These are phyloP conservation scores for Apodemia duryi DNA, from an alignment of 2,888 invertebrate genomes.

Conservation along the genomic window DNA sequence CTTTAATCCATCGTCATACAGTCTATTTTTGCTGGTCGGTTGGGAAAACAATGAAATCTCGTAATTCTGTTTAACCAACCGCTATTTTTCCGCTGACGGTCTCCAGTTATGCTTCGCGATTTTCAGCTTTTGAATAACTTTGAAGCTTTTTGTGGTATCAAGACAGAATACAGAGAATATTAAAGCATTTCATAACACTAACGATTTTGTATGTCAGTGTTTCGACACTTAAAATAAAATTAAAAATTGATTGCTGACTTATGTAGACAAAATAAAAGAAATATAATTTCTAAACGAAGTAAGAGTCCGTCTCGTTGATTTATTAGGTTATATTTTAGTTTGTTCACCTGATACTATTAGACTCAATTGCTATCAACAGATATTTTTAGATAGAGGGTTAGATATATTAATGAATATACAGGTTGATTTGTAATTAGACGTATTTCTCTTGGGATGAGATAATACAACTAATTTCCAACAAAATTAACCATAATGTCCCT, in stretches of 20 bases:
- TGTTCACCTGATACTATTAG: too few species aligned
- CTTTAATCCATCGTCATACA: background rate
- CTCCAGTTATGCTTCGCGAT: slow-evolving; percentile 2
- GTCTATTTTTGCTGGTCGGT: background rate
- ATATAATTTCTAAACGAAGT: background rate
- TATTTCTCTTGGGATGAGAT: too few species aligned
- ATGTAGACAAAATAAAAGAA: background rate
- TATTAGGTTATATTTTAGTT: too few species aligned
- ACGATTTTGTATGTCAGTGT: background rate
- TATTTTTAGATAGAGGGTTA: too few species aligned
- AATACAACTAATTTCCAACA: too few species aligned
- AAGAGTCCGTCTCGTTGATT: too few species aligned
- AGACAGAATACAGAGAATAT: slow-evolving; percentile 3
- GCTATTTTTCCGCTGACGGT: slow-evolving; percentile 12
- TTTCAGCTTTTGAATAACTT: slow-evolving; percentile 6
- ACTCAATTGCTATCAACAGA: too few species aligned
- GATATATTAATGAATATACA: too few species aligned
- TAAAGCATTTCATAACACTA: slow-evolving; percentile 4
- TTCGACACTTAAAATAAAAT: background rate
- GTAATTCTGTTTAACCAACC: slow-evolving; percentile 14
- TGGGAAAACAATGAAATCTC: slow-evolving; percentile 4
- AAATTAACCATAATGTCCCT: background rate
- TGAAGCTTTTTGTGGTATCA: background rate
- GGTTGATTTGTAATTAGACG: too few species aligned
- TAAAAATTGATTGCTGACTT: background rate